Evolutionary conservation across 2,888 invertebrate species (phyloP), one percentile per base, ranked within the genome.

Genomic region (Flabesymbios commensalis): DNA sequence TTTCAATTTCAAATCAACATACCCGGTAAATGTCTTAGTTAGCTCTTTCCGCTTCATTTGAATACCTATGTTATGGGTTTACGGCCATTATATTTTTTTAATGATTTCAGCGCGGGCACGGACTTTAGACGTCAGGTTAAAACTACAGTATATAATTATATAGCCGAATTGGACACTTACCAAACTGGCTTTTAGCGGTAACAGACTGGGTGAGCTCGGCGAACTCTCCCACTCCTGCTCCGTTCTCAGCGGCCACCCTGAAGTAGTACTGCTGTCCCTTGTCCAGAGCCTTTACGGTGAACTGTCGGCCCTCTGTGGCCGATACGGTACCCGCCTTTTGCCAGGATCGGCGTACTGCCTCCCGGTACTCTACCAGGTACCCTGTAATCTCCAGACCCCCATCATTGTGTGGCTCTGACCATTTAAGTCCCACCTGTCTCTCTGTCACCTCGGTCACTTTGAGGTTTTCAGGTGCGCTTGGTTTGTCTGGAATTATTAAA

Each of bases 241-340:
- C 74, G 61, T 94, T 95, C 71, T 89, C 89, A 0, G 94, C 93
- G 73, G 89, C 88, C 14, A 94, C 88, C 63, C 93, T 87, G 87
- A 94, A 93, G 84, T 90, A 87, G 79, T 94, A 94, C 17, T 75
- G 69, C 39, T 71, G 76, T 89, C 76, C 77, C 47, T 57, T 57
- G 41, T 52, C 60, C 24, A 70, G 64, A 7, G 57, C 55, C 5
- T 51, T 53, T 7, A 60, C 62, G 2, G 54, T 56, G 39, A 33
- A 56, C 47, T 72, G 68, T 36, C 72, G 67, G 17, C 51, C 48
- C 41, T 64, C 61, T n/a, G 24, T 33, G 5, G 63, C 63, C 2
- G 52, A 54, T 14, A 77, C 68, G 19, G 73, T 65, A 0, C 74
- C 72, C 10, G 77, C 73, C 52, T 71, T 71, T 32, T 75, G 70